phyloP scores from a whole-genome alignment of 2,888 invertebrate species.

The Pristionchus maxplancki region DNA sequence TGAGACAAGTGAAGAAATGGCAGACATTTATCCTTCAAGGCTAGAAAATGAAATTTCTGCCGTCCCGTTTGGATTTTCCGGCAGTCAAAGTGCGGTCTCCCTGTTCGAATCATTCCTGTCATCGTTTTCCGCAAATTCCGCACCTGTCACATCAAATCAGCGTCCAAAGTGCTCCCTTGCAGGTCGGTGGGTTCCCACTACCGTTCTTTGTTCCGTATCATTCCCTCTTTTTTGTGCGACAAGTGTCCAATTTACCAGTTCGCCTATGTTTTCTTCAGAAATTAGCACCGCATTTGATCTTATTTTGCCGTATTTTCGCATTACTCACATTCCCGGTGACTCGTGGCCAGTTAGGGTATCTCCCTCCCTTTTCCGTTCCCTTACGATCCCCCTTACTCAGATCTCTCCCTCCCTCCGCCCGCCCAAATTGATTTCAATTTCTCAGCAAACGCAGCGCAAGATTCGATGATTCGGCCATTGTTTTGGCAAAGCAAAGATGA shows the following conservation, averaged over 20 bases:
- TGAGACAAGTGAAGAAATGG: no score
- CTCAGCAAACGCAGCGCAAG: not conserved
- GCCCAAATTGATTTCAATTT: conserved; percentile 29
- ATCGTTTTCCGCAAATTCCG: not conserved
- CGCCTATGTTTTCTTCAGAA: no score
- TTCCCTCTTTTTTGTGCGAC: not conserved
- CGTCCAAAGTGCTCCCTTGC: not conserved
- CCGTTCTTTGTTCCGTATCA: not conserved
- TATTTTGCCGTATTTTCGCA: not conserved
- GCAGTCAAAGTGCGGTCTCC: no score
- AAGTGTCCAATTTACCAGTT: no score
- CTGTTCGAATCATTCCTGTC: no score
- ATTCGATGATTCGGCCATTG: conserved; percentile 22
- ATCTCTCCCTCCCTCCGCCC: not conserved
- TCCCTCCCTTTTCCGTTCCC: not conserved
- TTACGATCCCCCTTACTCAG: not conserved
- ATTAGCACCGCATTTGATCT: not conserved
- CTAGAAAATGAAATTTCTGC: no score
- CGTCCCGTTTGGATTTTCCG: no score
- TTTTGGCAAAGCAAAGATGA: not conserved
- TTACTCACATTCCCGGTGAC: not conserved
- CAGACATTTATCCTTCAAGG: no score
- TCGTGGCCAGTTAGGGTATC: not conserved
- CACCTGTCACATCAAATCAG: conserved; percentile 23
- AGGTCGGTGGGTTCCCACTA: not conserved